Base-by-base conservation (phyloP, 2,797 vertebrate genomes). In the Sebastes matsubarae region DNA sequence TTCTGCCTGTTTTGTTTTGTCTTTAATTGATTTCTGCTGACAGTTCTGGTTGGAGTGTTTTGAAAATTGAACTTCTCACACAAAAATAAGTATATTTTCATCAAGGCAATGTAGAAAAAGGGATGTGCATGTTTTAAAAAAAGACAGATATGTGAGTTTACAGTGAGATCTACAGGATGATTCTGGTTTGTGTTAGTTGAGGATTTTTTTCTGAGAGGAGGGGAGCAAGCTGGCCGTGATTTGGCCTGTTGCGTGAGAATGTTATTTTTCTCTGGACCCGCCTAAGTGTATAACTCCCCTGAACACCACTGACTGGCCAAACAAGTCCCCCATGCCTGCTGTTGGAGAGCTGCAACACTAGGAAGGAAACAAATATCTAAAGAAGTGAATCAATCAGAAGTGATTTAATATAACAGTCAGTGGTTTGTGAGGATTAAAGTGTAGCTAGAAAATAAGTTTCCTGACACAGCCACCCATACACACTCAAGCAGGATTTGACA, bases 211-310 rank as follows among this genome's bases (percentile, higher is more conserved):
- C 30, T 61, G 11, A 46, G 34, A 60, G 9, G 59, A 32, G 24
- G 14, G 63, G 30, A 36, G 30, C 58, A 20, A 25, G 27, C 58
- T 59, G 14, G 7, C n/a, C 5, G 25, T 69, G 16, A 59, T 66
- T 69, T 75, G 18, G n/a, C 66, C 65, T 27, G 71, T 11, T 20
- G 42, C 34, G 55, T 85, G 70, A 80, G 76, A 87, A 80, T 77
- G 75, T 81, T 87, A 27, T 86, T 87, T 52, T 76, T 81, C 29
- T 4, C 29, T 25, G 38, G 70, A 71, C 13, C 75, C 64, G 50
- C 73, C 70, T n/a, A 52, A 30, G 30, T 66, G 50, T 69, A 42
- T 64, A 54, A 65, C 57, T 7, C 8, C 69, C 61, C 67, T 27
- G 64, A 29, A 73, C 69, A 65, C 68, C 61, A 55, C 68, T 42